Conservation (phyloP, 2,888 invertebrate genomes). For the Petrophora chlorosata region DNA sequence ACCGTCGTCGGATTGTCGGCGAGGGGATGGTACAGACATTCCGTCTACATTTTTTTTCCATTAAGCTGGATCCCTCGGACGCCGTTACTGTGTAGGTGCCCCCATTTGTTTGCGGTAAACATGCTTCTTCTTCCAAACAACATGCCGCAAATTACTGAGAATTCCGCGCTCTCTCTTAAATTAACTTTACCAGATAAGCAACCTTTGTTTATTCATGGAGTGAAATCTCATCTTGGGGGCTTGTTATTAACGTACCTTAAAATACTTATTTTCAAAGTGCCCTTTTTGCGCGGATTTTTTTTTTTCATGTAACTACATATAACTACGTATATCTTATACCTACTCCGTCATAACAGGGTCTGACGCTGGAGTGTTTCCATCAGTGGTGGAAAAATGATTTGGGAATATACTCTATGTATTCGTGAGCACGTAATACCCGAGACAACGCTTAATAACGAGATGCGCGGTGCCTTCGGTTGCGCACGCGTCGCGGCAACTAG, state of each 20-base stretch:
- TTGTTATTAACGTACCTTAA: conserved; percentile 7
- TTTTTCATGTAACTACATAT: no score
- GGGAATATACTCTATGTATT: no score
- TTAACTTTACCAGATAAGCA: conserved; percentile 7
- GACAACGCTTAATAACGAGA: no score
- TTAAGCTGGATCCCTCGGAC: conserved; percentile 10
- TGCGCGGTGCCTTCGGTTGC: no score
- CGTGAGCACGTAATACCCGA: no score
- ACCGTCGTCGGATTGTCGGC: no score
- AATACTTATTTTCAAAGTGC: conserved; percentile 4
- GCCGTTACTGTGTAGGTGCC: background rate
- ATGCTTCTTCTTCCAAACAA: background rate
- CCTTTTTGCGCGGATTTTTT: conserved; percentile 1
- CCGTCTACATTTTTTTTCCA: conserved; percentile 25
- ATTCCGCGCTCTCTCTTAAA: background rate
- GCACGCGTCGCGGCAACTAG: no score
- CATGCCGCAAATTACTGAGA: background rate
- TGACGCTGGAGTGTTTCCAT: no score
- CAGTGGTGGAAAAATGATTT: no score
- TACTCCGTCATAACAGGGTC: no score
- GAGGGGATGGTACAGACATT: conserved; percentile 8
- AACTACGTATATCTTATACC: no score
- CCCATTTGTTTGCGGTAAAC: conserved; percentile 3
- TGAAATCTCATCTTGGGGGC: conserved; percentile 13
- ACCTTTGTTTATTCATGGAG: conserved; percentile 23